phyloP scores from a whole-genome alignment of 2,888 invertebrate genomes.

The Stenodera caucasica region DNA sequence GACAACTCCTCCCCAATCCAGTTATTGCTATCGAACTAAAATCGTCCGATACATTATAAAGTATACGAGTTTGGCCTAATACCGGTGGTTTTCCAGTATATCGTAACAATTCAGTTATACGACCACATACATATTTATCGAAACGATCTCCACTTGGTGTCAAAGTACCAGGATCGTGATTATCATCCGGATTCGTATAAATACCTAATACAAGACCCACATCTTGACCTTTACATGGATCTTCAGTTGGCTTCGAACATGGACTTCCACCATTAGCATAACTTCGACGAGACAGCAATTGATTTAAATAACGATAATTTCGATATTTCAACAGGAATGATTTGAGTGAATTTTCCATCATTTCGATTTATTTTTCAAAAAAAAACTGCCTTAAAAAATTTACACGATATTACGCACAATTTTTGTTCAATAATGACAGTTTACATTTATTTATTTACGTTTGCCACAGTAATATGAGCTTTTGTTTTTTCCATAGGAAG shows the following conservation, averaged over 20 bases:
- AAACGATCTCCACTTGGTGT: constrained; percentile 66
- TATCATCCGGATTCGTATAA: constrained; percentile 62
- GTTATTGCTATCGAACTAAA: constrained; percentile 72
- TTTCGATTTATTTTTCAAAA: no score
- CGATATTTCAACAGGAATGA: no score
- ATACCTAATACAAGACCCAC: constrained; percentile 66
- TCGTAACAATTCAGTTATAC: constrained; percentile 58
- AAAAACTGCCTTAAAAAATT: no score
- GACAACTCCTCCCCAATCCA: constrained; percentile 72
- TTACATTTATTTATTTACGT: no score
- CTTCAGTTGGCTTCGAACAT: constrained; percentile 26
- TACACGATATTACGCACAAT: no score
- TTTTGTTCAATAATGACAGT: no score
- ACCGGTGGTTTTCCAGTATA: constrained; percentile 57
- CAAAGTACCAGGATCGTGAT: constrained; percentile 60
- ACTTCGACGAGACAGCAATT: not conserved
- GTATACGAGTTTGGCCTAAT: constrained; percentile 62
- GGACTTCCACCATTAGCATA: not conserved
- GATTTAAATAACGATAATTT: no score
- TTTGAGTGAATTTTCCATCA: no score
- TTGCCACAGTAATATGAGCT: no score
- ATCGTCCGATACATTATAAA: constrained; percentile 66
- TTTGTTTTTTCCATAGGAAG: no score
- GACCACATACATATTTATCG: constrained; percentile 60
- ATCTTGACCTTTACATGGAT: constrained; percentile 43